Conservation (phyloP, 2,113 vertebrate species). For the Aptenodytes patagonicus region DNA sequence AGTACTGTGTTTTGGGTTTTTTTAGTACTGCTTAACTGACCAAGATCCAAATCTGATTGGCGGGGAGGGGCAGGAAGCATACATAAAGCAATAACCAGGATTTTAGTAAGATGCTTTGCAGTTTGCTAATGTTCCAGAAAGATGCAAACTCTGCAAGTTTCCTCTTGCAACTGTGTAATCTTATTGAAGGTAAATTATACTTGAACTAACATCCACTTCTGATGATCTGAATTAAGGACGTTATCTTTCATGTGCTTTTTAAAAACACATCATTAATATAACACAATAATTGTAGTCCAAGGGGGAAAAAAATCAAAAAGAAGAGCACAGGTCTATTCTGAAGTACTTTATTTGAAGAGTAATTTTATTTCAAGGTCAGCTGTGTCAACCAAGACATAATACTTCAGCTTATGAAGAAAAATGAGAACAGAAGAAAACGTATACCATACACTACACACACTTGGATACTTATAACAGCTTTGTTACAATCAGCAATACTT, state of each 20-base stretch:
- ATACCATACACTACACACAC: not conserved
- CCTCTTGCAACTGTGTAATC: not conserved
- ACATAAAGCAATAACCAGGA: not conserved
- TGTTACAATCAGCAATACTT: not conserved
- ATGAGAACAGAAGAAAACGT: not conserved
- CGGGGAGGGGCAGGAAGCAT: not conserved
- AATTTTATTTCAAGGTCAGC: constrained; percentile 24
- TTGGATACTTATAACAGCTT: not conserved
- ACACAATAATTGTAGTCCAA: not conserved
- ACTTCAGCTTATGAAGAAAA: not conserved
- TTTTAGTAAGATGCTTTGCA: not conserved
- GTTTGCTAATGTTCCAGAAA: not conserved
- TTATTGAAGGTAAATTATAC: not conserved
- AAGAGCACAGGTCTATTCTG: not conserved
- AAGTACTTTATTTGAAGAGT: constrained; percentile 19
- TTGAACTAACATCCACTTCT: not conserved
- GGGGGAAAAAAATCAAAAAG: not conserved
- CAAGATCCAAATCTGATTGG: not conserved
- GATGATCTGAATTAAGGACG: not conserved
- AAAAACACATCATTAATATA: not conserved
- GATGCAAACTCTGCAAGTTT: not conserved
- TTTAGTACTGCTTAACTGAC: not conserved
- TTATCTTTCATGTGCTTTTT: not conserved
- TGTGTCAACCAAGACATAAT: not conserved
- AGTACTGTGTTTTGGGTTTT: not conserved